Base-by-base conservation (phyloP, 23 tunicate genomes). In the Trididemnum clinides region DNA sequence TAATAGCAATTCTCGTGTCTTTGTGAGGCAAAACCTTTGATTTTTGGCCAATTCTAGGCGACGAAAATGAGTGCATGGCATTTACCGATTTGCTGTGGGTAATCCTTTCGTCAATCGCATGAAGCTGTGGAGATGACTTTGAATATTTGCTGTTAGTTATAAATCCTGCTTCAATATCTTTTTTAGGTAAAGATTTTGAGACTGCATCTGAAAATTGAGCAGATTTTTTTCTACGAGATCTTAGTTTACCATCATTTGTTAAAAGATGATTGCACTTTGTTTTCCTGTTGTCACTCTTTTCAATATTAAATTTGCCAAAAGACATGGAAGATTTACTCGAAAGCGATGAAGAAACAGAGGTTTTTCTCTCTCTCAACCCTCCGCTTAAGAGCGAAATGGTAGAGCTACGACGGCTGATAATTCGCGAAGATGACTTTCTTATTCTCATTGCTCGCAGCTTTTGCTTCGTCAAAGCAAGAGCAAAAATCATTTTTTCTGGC, bases 401-500 rank as follows among this genome's bases (percentile, higher is more conserved):
- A 2, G 80, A 73, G 80, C 80, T 73, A 20, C 83, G 34, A 30
- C 83, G 66, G 18, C 64, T 54, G 20, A 78, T 2, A 2, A 54
- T 51, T 29, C 38, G 19, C 2, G 66, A 51, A 29, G 65, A 26
- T 4, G 66, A 28, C 20, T 27, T 34, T 32, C 38, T 36, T 78
- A 36, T 51, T 51, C 83, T 51, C 66, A 78, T 78, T 3, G 83
- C 64, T 78, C 66, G 25, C n/a, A 78, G 18, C 33, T 66, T 87
- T 23, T 81, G 71, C 51, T 80, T 80, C 3, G 85, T 83, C 65
- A 87, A 19, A 4, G 89, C 81, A 0, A 89, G 37, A 57, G 91
- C 94, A 7, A 87, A 86, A 21, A 94, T 19, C 77, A 89, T 73
- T 25, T 82, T 59, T 19, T 82, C 85, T 1, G 90, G 88, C 2